Percentiles rank a stretch among this genome's conserved stretches.
Conservation (phyloP, 2,797 vertebrate genomes). For the Kryptopterus vitreolus region DNA sequence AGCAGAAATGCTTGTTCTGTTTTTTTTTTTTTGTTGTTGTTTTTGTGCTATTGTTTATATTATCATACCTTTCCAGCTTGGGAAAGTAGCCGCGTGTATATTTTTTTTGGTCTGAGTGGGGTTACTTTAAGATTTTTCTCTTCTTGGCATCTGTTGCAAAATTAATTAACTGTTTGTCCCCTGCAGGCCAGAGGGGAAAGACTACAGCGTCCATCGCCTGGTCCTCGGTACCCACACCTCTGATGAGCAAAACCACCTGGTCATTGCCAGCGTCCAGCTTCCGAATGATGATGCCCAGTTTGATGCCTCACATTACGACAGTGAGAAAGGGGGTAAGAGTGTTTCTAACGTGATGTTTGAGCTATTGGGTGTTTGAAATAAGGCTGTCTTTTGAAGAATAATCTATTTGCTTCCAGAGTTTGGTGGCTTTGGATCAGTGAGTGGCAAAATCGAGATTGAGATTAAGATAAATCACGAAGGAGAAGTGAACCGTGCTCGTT, state of each 20-base stretch:
- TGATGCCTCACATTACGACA: slow-evolving; percentile 96
- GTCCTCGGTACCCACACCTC: slow-evolving; percentile 96
- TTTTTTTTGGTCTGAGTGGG: background rate
- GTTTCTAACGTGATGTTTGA: background rate
- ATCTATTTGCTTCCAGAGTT: slow-evolving; percentile 78
- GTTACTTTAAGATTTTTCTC: background rate
- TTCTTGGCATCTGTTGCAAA: background rate
- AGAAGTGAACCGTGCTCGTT: slow-evolving; percentile 94
- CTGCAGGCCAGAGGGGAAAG: slow-evolving; percentile 93
- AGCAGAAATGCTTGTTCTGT: background rate
- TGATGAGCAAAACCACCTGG: slow-evolving; percentile 95
- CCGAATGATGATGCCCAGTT: slow-evolving; percentile 97
- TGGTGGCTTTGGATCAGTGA: slow-evolving; percentile 97
- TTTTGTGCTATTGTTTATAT: background rate
- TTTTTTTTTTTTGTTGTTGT: background rate
- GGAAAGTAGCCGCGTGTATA: background rate
- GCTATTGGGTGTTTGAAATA: background rate
- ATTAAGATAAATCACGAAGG: slow-evolving; percentile 99
- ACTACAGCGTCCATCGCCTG: slow-evolving; percentile 94
- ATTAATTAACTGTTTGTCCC: background rate
- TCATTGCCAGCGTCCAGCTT: slow-evolving; percentile 94
- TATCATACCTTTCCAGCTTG: background rate
- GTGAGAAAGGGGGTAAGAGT: slow-evolving; percentile 91
- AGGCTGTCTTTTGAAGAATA: background rate
- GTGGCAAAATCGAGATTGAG: slow-evolving; percentile 97